A percentile compares a stretch with the other conserved stretches of the same genome.
phyloP scores from a whole-genome alignment of 1,140 invertebrate genomes.

The Zaprionus davidi region DNA sequence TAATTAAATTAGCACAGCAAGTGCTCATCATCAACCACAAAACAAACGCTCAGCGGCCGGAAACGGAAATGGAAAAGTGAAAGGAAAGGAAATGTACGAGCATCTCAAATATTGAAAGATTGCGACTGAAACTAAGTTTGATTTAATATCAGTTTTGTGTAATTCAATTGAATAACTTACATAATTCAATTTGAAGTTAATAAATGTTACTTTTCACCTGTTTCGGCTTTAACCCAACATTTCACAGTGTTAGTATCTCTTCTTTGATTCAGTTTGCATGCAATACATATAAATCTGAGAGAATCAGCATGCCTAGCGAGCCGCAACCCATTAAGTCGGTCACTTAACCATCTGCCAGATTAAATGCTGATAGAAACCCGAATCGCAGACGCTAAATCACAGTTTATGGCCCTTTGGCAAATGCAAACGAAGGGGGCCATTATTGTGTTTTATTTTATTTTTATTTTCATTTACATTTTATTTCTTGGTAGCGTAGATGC shows the following conservation, averaged over 20 bases:
- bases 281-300: not conserved
- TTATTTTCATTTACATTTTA: slow-evolving; percentile 55
- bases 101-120: slow-evolving; percentile 4
- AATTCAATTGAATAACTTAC: not conserved
- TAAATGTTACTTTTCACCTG: not conserved
- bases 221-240: not conserved
- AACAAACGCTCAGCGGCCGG: slow-evolving; percentile 20
- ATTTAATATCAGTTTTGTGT: not conserved
- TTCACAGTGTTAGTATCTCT: not conserved
- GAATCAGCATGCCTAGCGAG: slow-evolving; percentile 25
- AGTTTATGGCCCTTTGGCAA: slow-evolving; percentile 52
- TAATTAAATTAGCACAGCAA: slow-evolving; percentile 77
- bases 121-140: not conserved
- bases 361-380: slow-evolving; percentile 55
- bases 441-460: slow-evolving; percentile 52
- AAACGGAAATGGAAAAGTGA: slow-evolving; percentile 25
- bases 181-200: not conserved
- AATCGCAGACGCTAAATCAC: slow-evolving; percentile 50
- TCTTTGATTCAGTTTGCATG: not conserved
- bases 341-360: slow-evolving; percentile 50
- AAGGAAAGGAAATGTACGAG: slow-evolving; percentile 2
- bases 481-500: slow-evolving; percentile 42
- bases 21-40: slow-evolving; percentile 41
- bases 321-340: slow-evolving; percentile 42
- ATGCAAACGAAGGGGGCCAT: slow-evolving; percentile 28